Base-by-base conservation (phyloP, 2,797 vertebrate species). In the Pseudocheirus occidentalis region DNA sequence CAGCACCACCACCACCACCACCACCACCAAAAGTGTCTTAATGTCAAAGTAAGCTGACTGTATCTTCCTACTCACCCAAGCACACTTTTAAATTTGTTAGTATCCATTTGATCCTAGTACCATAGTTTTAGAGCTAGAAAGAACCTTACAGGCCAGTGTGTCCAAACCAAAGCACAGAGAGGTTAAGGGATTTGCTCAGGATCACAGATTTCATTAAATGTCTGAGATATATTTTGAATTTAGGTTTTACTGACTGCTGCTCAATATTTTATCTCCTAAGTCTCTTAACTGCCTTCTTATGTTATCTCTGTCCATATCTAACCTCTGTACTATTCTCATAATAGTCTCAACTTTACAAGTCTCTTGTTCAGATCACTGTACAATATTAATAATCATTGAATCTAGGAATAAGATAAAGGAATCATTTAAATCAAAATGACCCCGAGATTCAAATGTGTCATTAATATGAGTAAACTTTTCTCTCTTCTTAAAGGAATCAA, bases 191-290 rank as follows among this genome's bases (percentile, higher is more conserved):
- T 66, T 66, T 66, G 13, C 4, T 13, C 13, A 14, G 34, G 1
- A n/a, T 66, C 34, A 16, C 13, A 66, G 59, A n/a, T 3, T 0
- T 34, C 0, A 0, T 1, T 5, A 81, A 81, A 1, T 21, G n/a
- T 40, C 18, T 46, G n/a, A 81, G n/a, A 24, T 24, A 81, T n/a
- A 40, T 24, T 46, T 24, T 81, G n/a, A 81, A 81, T 31, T 81
- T 18, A 81, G 7, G n/a, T 81, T 34, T 81, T 24, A 11, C 18
- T 46, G 7, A 81, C 66, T 46, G 16, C 18, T 24, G 66, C 6
- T 18, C 18, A 81, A 24, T 46, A 10, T 81, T 81, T 3, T 81
- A 81, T 81, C 1, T 40, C 16, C 59, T 66, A 0, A 73, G 34
- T 3, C 16, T 21, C 34, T n/a, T 73, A 73, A 16, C 34, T 73